A percentile compares a stretch with the other conserved stretches of the same genome.
phyloP scores from a whole-genome alignment of 2,888 invertebrate genomes.

The Harmothoe impar region DNA sequence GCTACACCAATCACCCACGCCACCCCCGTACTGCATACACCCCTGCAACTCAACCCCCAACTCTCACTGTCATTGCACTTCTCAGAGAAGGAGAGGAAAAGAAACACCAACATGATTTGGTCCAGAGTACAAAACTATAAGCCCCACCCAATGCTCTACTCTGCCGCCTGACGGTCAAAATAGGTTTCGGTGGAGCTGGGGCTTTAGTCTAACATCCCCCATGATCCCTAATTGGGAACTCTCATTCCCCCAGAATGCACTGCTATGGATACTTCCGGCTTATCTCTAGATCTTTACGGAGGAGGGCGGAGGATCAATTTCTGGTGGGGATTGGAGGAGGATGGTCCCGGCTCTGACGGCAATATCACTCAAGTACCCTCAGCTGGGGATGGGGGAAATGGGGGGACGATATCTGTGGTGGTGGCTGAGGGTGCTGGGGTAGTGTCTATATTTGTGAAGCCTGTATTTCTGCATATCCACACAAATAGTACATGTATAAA shows the following conservation, averaged over 20 bases:
- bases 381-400: neutral
- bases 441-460: too few species aligned
- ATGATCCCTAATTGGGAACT: conserved; percentile 1
- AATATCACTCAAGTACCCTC: neutral
- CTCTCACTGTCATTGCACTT: too few species aligned
- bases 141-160: too few species aligned
- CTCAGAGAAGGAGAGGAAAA: too few species aligned
- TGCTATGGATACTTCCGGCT: neutral
- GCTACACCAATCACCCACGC: neutral
- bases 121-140: too few species aligned
- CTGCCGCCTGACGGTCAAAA: too few species aligned
- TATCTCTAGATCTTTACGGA: conserved; percentile 25
- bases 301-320: conserved; percentile 22
- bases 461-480: too few species aligned
- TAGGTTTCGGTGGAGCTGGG: neutral
- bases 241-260: neutral
- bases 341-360: neutral
- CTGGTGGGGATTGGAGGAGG: conserved; percentile 10
- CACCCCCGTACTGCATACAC: neutral
- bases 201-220: neutral
- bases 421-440: neutral
- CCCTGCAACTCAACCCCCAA: too few species aligned
- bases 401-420: neutral
- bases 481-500: too few species aligned
- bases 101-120: too few species aligned